phyloP scores from a whole-genome alignment of 2,888 invertebrate genomes.

The Lepeophtheirus nordmannii region DNA sequence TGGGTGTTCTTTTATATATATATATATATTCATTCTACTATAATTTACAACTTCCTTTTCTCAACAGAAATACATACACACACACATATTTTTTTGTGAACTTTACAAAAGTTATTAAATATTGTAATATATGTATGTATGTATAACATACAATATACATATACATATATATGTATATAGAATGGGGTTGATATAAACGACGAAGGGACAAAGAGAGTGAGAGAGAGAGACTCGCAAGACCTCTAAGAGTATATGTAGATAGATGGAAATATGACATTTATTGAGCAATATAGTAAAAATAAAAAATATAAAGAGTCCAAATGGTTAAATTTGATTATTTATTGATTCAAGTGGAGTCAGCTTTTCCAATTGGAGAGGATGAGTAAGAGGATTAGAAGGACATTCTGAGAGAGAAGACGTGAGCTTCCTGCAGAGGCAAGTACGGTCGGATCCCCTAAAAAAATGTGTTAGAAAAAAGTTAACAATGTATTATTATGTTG shows the following conservation, averaged over 20 bases:
- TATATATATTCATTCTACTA: background rate
- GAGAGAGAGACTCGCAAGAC: background rate
- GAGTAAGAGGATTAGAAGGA: background rate
- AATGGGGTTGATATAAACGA: background rate
- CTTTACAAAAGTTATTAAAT: constrained; percentile 7
- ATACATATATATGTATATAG: no score
- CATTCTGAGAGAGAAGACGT: background rate
- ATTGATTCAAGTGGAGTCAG: background rate
- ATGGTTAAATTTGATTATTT: no score
- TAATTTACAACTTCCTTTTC: constrained; percentile 1
- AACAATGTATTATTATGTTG: background rate
- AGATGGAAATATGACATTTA: no score
- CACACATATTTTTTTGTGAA: background rate
- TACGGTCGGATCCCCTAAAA: background rate
- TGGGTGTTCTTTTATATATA: background rate
- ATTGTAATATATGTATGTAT: no score
- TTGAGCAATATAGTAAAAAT: no score
- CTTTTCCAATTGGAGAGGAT: background rate
- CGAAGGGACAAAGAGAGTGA: background rate
- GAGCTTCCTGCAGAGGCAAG: background rate
- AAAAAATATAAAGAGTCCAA: no score
- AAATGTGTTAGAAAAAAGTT: background rate
- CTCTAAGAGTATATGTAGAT: no score
- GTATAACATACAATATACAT: no score
- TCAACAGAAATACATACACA: background rate